Base-by-base conservation (phyloP, 2,113 vertebrate genomes). In the Varanus komodoensis region DNA sequence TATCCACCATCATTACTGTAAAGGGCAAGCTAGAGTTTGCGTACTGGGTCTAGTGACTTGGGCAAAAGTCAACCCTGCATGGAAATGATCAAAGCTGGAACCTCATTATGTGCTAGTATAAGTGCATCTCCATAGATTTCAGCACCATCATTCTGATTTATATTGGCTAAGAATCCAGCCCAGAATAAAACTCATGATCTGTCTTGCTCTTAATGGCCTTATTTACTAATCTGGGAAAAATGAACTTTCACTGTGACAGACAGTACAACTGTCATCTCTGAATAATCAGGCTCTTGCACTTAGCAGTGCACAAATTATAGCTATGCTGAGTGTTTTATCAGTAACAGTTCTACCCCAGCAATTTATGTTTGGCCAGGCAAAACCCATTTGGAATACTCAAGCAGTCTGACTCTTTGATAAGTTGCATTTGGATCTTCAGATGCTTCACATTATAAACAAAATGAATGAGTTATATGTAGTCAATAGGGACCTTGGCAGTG, bases 221-320 rank as follows among this genome's bases (percentile, higher is more conserved):
- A 11, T 32, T 3, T 93, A 91, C 87, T 92, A 93, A 93, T 29
- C 83, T 52, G 50, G 25, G 74, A 83, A 77, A 94, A 94, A 94
- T 38, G 78, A 94, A 85, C 91, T 93, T 92, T 61, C 82, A 84
- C 89, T 89, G 57, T 92, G 94, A 94, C 94, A 93, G 88, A 84
- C 73, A 89, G 91, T 69, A 50, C 88, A 89, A 92, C 90, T 91
- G 92, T 91, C 84, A 6, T 91, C 89, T 94, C 91, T 92, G 92
- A 93, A 94, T 93, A 93, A 94, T 90, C 93, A 89, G 93, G 85
- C 91, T 94, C 88, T 77, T 91, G 92, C 92, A 91, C 94, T 93
- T 87, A 82, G 92, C 86, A 92, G 50, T 9, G 80, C 57, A 15
- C 93, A 89, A 57, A 78, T 96, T 93, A 93, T 92, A 92, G 89